Base-by-base conservation (phyloP, 1,140 invertebrate species). In the Drosophila subpulchrella region DNA sequence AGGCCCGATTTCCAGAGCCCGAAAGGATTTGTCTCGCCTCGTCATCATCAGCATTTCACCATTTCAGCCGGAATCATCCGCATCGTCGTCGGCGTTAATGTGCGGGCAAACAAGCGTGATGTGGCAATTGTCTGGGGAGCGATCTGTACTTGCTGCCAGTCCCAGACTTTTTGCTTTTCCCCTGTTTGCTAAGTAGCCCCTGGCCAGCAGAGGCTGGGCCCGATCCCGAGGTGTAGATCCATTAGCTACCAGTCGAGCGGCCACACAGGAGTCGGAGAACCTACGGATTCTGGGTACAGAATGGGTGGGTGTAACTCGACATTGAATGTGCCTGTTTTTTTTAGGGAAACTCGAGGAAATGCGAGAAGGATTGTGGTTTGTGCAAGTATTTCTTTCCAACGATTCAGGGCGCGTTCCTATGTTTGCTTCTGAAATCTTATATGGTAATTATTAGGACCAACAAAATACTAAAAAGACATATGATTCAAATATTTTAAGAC, bases 31-130 rank as follows among this genome's bases (percentile, higher is more conserved):
- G 85, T 60, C 75, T 54, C 67, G 67, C 66, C 67, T 71, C 67
- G 66, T 71, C 67, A 57, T 71, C 67, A 36, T 70, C 65, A 41
- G 54, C 44, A 57, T 44, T 46, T 30, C 15, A 20, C 13, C n/a
- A 41, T 8, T 7, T 24, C 60, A 48, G 38, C 47, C 41, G 27
- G 60, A 48, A 65, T 48, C 59, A 30, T 65, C 79, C 39, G 39
- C 59, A 11, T 24, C 78, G 67, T 68, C 76, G 76, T 44, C 76
- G 32, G 61, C 75, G 84, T 83, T 89, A 89, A 89, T 89, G 84
- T 89, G 80, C 77, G 56, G 58, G 84, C 80, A 89, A 89, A 89
- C 84, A 89, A 89, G 80, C 84, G 81, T 88, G 84, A 88, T 83
- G 75, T 79, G 80, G 79, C 83, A 86, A 88, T 88, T 86, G 83